Percentiles rank a stretch among this genome's conserved stretches.
Conservation (phyloP, 1,140 invertebrate genomes). For the Hyles euphorbiae region DNA sequence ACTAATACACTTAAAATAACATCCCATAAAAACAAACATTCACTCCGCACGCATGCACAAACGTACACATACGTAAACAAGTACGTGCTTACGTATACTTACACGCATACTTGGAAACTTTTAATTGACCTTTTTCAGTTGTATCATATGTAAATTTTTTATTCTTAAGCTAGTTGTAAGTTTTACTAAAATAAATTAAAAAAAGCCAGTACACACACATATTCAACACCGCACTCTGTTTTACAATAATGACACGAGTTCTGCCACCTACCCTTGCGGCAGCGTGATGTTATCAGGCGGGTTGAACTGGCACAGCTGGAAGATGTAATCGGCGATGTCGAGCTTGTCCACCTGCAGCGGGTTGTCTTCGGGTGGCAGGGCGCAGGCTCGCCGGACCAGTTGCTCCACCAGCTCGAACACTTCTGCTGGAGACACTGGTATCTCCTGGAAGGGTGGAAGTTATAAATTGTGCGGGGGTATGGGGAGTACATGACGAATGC, state of each 20-base stretch:
- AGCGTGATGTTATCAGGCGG: conserved; percentile 95
- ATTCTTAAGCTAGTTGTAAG: too few relatives aligned
- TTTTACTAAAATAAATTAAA: too few relatives aligned
- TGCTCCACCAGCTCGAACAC: conserved; percentile 91
- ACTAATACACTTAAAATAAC: too few relatives aligned
- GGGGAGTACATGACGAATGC: too few relatives aligned
- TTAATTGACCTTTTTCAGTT: too few relatives aligned
- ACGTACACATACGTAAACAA: too few relatives aligned
- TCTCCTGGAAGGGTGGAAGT: conserved; percentile 76
- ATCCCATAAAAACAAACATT: too few relatives aligned
- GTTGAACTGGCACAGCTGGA: conserved; percentile 93
- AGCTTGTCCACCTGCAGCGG: conserved; percentile 86
- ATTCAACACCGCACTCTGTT: background rate
- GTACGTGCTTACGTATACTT: too few relatives aligned
- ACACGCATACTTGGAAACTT: too few relatives aligned
- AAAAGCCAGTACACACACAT: too few relatives aligned
- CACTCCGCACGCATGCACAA: too few relatives aligned
- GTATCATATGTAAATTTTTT: too few relatives aligned
- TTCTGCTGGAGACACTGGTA: conserved; percentile 87
- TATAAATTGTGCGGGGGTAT: background rate
- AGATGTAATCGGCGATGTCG: conserved; percentile 92
- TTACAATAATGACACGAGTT: background rate
- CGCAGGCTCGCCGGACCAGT: conserved; percentile 88
- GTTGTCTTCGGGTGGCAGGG: conserved; percentile 80
- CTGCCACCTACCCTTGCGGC: conserved; percentile 80